Conservation (phyloP, 2,888 invertebrate species). For the Eucriotettix oculatus region DNA sequence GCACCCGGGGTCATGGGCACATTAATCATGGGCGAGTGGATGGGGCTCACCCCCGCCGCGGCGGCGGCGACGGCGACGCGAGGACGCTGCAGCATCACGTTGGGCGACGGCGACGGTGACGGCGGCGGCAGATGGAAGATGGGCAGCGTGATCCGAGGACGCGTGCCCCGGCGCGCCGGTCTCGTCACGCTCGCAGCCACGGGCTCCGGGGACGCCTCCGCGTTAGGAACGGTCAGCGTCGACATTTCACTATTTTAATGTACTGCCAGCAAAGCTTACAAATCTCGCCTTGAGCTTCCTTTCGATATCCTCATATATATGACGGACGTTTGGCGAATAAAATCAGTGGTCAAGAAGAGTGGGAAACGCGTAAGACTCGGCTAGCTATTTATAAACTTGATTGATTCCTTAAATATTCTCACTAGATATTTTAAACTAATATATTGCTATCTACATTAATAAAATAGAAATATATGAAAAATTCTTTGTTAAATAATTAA, state of each 20-base stretch:
- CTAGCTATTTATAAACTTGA: too few relatives aligned
- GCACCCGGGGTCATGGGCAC: conserved; percentile 25
- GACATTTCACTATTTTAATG: conserved; percentile 5
- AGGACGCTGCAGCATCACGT: conserved; percentile 8
- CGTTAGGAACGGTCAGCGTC: conserved; percentile 9
- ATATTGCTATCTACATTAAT: too few relatives aligned
- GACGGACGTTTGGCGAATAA: too few relatives aligned
- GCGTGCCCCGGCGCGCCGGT: not conserved
- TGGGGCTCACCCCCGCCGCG: conserved; percentile 22
- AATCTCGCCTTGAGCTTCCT: too few relatives aligned
- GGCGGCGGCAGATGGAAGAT: conserved; percentile 5
- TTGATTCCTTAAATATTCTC: too few relatives aligned
- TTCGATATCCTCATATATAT: too few relatives aligned
- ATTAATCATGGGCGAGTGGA: conserved; percentile 22
- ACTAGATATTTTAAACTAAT: too few relatives aligned
- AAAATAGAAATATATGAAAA: too few relatives aligned
- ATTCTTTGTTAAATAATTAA: too few relatives aligned
- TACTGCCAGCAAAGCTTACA: not conserved
- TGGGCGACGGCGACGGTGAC: conserved; percentile 19
- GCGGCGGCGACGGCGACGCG: conserved; percentile 14
- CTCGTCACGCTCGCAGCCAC: not conserved
- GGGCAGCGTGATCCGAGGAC: conserved; percentile 8
- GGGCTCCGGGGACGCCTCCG: not conserved
- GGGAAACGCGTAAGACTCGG: too few relatives aligned
- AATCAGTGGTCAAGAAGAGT: too few relatives aligned